Evolutionary conservation across 2,888 invertebrate species (phyloP), one percentile per base, ranked within the genome.

Genomic region (Caenorhabditis macrosperma): DNA sequence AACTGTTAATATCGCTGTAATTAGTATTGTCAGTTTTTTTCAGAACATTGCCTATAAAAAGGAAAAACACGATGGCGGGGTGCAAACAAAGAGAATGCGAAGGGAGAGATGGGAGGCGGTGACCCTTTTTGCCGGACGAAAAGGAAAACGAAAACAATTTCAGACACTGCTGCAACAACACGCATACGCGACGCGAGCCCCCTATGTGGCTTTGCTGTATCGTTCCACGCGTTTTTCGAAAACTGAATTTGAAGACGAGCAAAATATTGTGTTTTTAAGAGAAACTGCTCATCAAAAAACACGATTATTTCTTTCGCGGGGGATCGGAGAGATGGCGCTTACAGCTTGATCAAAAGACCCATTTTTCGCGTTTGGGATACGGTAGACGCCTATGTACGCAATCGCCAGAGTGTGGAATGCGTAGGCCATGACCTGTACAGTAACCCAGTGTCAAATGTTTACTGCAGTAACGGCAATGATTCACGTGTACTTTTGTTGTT

Each of bases 41-140:
- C 2, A n/a, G 30, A 52, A 17, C 17, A 17, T 44, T n/a, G 17
- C 2, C 44, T 4, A 44, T 44, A 26, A 54, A 46, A 33, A 33
- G 41, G 9, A 15, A 26, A 30, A 55, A 33, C 22, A 57, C n/a
- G 20, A 10, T n/a, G 28, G 28, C 7, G 54, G 28, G 63, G 24
- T 48, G 30, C 61, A 57, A 63, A 55, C 64, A 74, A 10, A 50
- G 35, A 20, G 6, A 50, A 44, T 28, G 28, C 6, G n/a, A 20
- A 26, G 52, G 46, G 30, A 46, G 55, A 35, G 46, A 63, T 17
- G 17, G 15, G 48, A 35, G 33, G 48, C 41, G 55, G 63, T 64
- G 38, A 72, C 72, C 72, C 50, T 52, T 52, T 61, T 72, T 55
- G 61, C 46, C 71, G 46, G 72, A 63, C 60, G 26, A 57, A 64